These are phyloP conservation scores for Drymodes brunneopygia DNA, from an alignment of 2,113 vertebrate genomes.

Conservation along the genomic window DNA sequence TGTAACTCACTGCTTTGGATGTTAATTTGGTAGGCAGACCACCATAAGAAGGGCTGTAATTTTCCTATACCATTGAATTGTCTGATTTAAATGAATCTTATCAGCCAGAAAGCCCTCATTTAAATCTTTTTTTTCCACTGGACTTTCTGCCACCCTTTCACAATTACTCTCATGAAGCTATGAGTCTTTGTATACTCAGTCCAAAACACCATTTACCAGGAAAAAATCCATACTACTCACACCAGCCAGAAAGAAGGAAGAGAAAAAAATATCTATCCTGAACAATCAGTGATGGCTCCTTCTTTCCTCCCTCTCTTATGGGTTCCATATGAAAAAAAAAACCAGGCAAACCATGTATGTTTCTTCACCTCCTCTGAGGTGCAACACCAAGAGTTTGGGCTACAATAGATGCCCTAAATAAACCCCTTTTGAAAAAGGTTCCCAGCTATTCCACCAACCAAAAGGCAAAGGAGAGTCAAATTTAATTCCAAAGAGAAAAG, in stretches of 20 bases:
- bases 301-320: not conserved
- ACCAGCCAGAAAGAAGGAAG: not conserved
- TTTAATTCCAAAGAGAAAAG: not conserved
- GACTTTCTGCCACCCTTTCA: not conserved
- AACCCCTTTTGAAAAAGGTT: not conserved
- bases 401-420: not conserved
- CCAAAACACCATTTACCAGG: not conserved
- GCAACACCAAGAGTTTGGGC: not conserved
- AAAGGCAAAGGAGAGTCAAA: not conserved
- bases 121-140: not conserved
- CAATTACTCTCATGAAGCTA: not conserved
- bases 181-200: not conserved
- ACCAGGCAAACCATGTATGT: too few species aligned
- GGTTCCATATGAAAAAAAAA: not conserved
- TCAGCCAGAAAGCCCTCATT: not conserved
- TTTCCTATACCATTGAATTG: not conserved
- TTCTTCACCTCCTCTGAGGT: rapidly evolving
- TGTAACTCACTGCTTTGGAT: not conserved
- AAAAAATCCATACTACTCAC: not conserved
- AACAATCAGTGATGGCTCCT: not conserved
- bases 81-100: not conserved
- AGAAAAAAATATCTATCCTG: not conserved
- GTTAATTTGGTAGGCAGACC: not conserved
- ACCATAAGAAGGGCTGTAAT: not conserved
- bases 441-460: not conserved